Evolutionary conservation across 1,140 invertebrate genomes (phyloP).

Genomic region (Xylocopa sonorina): DNA sequence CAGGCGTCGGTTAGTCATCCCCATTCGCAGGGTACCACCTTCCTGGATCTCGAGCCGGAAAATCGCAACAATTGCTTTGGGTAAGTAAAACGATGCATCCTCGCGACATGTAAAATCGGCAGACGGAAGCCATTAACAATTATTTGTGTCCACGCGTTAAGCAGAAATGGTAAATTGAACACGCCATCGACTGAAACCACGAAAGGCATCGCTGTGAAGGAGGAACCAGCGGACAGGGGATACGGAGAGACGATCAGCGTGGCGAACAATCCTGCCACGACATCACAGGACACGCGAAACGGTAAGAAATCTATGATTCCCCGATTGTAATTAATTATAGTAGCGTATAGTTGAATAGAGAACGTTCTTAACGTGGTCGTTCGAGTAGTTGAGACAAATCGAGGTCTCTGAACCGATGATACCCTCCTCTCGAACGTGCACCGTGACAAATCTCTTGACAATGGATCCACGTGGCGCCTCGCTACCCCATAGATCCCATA

Average conservation of each 20-base stretch:
- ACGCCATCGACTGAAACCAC: slow-evolving; percentile 54
- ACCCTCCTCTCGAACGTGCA: slow-evolving; percentile 37
- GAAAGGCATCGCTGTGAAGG: slow-evolving; percentile 70
- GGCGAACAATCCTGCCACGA: slow-evolving; percentile 59
- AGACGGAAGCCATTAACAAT: neutral
- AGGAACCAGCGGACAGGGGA: slow-evolving; percentile 72
- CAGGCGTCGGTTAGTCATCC: slow-evolving; percentile 47
- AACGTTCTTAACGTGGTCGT: neutral
- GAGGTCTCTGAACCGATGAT: slow-evolving; percentile 1
- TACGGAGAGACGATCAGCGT: slow-evolving; percentile 68
- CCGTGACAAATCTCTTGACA: slow-evolving; percentile 71
- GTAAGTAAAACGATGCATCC: slow-evolving; percentile 40
- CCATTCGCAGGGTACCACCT: slow-evolving; percentile 57
- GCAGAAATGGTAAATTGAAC: slow-evolving; percentile 59
- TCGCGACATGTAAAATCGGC: no score
- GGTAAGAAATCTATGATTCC: slow-evolving; percentile 52
- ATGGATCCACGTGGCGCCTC: slow-evolving; percentile 65
- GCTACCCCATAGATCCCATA: slow-evolving; percentile 62
- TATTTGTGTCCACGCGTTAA: neutral
- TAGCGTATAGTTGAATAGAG: neutral
- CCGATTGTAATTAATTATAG: neutral
- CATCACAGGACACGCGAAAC: slow-evolving; percentile 60
- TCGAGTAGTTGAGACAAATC: neutral
- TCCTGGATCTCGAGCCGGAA: slow-evolving; percentile 65
- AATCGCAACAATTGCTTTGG: slow-evolving; percentile 61